Percentiles rank a stretch among this genome's conserved stretches.
Conservation (phyloP, 2,888 invertebrate species). For the Acronicta alni region DNA sequence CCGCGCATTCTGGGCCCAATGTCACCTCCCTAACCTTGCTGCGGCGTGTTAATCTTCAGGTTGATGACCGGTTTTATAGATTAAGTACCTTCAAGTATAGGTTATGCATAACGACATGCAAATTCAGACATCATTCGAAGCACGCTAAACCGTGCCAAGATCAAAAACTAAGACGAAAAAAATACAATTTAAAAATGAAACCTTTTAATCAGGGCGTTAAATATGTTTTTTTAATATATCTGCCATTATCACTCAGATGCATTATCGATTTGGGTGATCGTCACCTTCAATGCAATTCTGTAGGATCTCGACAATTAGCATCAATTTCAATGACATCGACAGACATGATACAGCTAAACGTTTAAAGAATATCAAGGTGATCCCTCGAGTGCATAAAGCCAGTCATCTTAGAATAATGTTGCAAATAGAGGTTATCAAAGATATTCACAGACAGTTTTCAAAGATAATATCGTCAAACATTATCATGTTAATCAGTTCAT, state of each 20-base stretch:
- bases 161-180: conserved; percentile 10
- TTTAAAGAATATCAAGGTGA: conserved; percentile 45
- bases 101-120: conserved; percentile 28
- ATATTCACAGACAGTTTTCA: conserved; percentile 12
- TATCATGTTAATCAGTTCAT: conserved; percentile 45
- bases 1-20: conserved; percentile 72
- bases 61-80: conserved; percentile 72
- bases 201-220: neutral
- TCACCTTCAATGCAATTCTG: conserved; percentile 35
- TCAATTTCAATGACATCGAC: conserved; percentile 22
- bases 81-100: conserved; percentile 47
- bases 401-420: conserved; percentile 21
- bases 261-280: conserved; percentile 21
- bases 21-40: conserved; percentile 79
- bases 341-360: conserved; percentile 32
- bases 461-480: conserved; percentile 25
- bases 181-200: neutral
- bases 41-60: conserved; percentile 71
- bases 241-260: conserved; percentile 4
- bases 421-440: conserved; percentile 12
- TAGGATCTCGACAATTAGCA: conserved; percentile 41
- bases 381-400: conserved; percentile 21
- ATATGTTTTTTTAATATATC: conserved; percentile 15
- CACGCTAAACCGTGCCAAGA: conserved; percentile 19
- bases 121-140: conserved; percentile 30